Evolutionary conservation across 2,113 vertebrate species (phyloP).

Genomic region (Ctenomys sociabilis): DNA sequence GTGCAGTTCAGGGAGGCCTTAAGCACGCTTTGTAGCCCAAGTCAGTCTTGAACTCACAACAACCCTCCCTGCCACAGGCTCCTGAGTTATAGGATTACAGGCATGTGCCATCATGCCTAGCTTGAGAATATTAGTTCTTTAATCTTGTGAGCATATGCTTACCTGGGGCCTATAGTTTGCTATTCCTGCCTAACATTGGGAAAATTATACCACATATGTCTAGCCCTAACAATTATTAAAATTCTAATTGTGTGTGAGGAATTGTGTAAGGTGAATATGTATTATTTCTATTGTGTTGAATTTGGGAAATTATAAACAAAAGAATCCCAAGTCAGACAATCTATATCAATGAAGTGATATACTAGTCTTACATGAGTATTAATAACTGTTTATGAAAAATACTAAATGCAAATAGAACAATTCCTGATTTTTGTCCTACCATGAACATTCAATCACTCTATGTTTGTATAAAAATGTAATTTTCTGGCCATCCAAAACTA

Average conservation of each 20-base stretch:
- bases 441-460: neutral
- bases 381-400: neutral
- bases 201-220: neutral
- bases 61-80: too few relatives aligned
- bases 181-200: neutral
- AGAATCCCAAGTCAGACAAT: fast-evolving
- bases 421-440: neutral
- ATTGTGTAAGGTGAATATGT: neutral
- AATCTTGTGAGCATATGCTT: neutral
- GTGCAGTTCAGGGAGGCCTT: too few relatives aligned
- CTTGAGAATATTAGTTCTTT: too few relatives aligned
- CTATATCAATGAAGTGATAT: neutral
- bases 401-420: neutral
- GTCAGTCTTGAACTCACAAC: too few relatives aligned
- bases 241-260: neutral
- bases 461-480: neutral
- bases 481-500: neutral
- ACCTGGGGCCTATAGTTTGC: neutral
- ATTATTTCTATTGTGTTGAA: neutral
- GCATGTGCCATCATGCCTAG: too few relatives aligned
- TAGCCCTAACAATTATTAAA: neutral
- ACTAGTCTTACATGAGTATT: neutral
- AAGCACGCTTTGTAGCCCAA: too few relatives aligned
- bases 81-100: too few relatives aligned
- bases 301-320: neutral